Evolutionary conservation across 1,140 invertebrate species (phyloP).

Genomic region (Glomeris maerens): DNA sequence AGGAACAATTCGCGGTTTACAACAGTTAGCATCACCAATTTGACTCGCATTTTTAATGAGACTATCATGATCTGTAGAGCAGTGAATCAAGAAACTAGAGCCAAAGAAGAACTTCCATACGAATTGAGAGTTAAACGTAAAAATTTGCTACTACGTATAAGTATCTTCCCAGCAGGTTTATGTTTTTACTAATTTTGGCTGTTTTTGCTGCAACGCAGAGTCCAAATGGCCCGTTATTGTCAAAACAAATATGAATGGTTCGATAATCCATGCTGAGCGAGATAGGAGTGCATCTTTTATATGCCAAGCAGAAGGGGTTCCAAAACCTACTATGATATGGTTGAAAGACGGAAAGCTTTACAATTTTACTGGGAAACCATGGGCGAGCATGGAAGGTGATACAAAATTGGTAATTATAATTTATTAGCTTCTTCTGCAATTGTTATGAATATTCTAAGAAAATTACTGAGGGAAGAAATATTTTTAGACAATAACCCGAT

Average conservation of each 20-base stretch:
- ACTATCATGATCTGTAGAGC: too few relatives aligned
- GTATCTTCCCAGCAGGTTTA: too few relatives aligned
- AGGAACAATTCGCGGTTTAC: background rate
- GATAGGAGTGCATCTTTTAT: slow-evolving; percentile 15
- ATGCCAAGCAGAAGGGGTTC: slow-evolving; percentile 17
- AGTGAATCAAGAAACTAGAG: too few relatives aligned
- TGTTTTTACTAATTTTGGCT: background rate
- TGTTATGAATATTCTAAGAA: background rate
- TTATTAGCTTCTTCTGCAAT: background rate
- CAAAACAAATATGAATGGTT: slow-evolving; percentile 18
- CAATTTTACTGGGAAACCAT: background rate
- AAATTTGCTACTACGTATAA: background rate
- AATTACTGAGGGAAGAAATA: too few relatives aligned
- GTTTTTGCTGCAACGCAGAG: background rate
- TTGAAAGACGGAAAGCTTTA: slow-evolving; percentile 11
- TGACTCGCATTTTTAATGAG: too few relatives aligned
- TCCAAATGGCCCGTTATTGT: background rate
- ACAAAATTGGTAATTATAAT: background rate
- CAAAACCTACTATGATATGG: slow-evolving; percentile 18
- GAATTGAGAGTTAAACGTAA: background rate
- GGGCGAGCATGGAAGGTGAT: background rate
- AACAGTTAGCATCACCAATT: background rate
- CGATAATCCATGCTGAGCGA: slow-evolving; percentile 1
- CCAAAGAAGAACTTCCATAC: too few relatives aligned
- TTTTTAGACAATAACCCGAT: slow-evolving; percentile 8